Percentiles rank a stretch among this genome's conserved stretches.
These are phyloP conservation scores for Euwallacea similis DNA, from an alignment of 1,140 invertebrate species.

Conservation along the genomic window DNA sequence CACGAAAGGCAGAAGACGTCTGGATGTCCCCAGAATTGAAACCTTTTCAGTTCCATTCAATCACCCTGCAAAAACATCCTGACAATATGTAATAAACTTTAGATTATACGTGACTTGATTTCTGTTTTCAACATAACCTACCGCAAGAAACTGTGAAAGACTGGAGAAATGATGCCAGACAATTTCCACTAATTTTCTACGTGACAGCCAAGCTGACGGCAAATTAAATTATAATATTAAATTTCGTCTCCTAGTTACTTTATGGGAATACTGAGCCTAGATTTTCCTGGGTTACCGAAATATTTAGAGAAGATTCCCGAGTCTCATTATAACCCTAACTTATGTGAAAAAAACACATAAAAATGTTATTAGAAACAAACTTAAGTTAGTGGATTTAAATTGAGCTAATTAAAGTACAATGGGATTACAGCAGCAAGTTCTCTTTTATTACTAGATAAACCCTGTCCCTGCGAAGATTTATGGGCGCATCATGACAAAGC, in stretches of 20 bases:
- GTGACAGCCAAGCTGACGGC: neutral
- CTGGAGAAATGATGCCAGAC: conserved; percentile 9
- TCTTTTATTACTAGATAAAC: conserved; percentile 7
- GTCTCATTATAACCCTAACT: too few relatives aligned
- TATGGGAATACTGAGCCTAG: neutral
- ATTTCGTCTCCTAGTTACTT: neutral
- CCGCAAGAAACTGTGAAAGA: conserved; percentile 10
- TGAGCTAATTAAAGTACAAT: too few relatives aligned
- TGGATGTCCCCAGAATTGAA: neutral
- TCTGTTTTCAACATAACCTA: conserved; percentile 5
- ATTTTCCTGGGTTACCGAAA: neutral
- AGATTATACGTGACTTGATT: conserved; percentile 11
- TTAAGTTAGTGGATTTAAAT: too few relatives aligned
- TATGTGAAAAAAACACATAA: too few relatives aligned
- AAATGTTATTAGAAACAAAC: too few relatives aligned
- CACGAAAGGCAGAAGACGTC: too few relatives aligned
- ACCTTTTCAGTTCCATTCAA: neutral
- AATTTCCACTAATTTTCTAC: conserved; percentile 16
- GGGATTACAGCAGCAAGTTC: neutral
- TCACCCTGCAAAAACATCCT: too few relatives aligned
- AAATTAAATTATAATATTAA: conserved; percentile 14
- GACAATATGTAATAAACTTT: neutral
- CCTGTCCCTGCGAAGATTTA: conserved; percentile 1
- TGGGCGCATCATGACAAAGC: neutral
- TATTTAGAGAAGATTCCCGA: neutral